Evolutionary conservation across 2,797 vertebrate species (phyloP).

Genomic region (Liasis olivaceus): DNA sequence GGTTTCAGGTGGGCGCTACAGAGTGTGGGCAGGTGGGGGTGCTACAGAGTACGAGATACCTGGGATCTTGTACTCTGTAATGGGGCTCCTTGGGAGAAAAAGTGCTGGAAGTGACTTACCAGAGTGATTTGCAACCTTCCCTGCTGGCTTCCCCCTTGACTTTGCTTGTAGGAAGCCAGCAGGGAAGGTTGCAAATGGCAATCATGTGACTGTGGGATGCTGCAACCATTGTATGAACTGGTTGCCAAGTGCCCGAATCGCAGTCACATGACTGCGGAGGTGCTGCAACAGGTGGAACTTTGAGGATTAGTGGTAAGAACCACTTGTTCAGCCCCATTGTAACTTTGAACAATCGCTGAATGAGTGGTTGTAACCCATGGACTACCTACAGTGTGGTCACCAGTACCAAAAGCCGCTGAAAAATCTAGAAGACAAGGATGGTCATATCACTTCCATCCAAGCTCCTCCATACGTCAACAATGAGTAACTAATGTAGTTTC

Average conservation of each 20-base stretch:
- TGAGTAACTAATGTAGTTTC: background rate
- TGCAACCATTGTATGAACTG: background rate
- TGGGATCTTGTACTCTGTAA: no score
- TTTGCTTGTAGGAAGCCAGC: background rate
- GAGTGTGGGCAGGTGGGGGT: no score
- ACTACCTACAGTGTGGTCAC: background rate
- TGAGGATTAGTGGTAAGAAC: background rate
- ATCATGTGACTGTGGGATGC: background rate
- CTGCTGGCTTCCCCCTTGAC: no score
- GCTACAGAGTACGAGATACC: no score
- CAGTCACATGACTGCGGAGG: background rate
- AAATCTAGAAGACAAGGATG: background rate
- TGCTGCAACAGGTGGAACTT: background rate
- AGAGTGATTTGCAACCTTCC: no score
- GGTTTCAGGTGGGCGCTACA: background rate
- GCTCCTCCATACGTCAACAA: background rate
- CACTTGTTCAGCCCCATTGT: background rate
- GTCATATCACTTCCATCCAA: background rate
- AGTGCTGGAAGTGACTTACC: background rate
- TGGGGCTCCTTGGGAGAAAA: background rate
- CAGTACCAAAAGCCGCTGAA: background rate
- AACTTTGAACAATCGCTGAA: background rate
- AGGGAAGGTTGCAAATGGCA: background rate
- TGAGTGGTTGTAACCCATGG: background rate
- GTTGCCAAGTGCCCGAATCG: background rate